These are phyloP conservation scores for Rhamphomyia laevipes DNA, from an alignment of 2,888 invertebrate species.

Conservation along the genomic window DNA sequence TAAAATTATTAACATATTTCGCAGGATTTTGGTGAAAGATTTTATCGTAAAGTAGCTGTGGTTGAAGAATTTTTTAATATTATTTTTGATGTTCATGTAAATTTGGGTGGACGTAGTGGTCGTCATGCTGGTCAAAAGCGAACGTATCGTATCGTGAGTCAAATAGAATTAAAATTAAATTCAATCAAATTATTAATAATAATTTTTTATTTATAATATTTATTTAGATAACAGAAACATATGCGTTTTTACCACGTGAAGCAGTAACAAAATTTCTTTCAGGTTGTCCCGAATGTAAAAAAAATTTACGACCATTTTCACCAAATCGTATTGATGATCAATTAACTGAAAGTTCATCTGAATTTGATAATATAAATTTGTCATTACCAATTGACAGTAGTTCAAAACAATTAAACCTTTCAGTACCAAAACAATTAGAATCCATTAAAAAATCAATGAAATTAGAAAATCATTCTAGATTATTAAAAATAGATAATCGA, in stretches of 20 bases:
- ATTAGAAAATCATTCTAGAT: neutral
- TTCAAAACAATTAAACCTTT: conserved; percentile 20
- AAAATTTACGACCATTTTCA: conserved; percentile 33
- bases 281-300: conserved; percentile 78
- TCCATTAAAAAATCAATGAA: conserved; percentile 1
- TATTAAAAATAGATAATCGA: too few relatives aligned
- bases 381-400: conserved; percentile 33
- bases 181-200: too few relatives aligned
- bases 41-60: conserved; percentile 84
- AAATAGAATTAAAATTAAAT: conserved; percentile 14
- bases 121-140: conserved; percentile 96
- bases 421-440: conserved; percentile 5
- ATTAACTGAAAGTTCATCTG: conserved; percentile 33
- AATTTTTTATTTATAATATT: conserved; percentile 13
- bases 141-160: conserved; percentile 81
- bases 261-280: conserved; percentile 92
- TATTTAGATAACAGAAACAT: conserved; percentile 87
- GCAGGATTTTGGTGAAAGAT: conserved; percentile 65
- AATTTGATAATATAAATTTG: conserved; percentile 30
- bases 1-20: too few relatives aligned
- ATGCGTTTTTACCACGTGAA: conserved; percentile 89
- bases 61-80: conserved; percentile 98
- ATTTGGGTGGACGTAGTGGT: conserved; percentile 80
- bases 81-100: conserved; percentile 90
- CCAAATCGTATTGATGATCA: conserved; percentile 27